phyloP scores from a whole-genome alignment of 2,113 vertebrate species.

The Myanophis thanlyinensis region DNA sequence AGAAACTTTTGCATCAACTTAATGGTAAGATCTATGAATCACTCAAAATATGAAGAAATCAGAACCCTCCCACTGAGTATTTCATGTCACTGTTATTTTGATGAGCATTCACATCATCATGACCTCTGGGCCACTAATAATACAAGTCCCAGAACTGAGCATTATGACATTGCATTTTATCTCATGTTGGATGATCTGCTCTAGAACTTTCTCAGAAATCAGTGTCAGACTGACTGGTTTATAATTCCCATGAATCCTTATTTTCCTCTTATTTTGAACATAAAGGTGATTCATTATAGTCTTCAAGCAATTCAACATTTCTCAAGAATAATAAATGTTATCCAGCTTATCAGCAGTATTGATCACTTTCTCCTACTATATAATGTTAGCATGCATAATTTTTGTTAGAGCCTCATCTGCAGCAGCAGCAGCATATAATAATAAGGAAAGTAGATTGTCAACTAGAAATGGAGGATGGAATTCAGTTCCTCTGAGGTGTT shows the following conservation, averaged over 20 bases:
- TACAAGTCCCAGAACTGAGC: neutral
- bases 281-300: neutral
- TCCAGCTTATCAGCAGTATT: neutral
- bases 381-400: neutral
- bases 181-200: neutral
- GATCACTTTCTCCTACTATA: neutral
- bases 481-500: neutral
- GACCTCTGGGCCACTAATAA: neutral
- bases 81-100: neutral
- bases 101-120: neutral
- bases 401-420: neutral
- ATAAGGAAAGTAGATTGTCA: neutral
- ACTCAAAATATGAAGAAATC: neutral
- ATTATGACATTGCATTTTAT: neutral
- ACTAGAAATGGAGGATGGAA: neutral
- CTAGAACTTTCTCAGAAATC: neutral
- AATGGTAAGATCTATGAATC: neutral
- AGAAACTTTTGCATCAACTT: neutral
- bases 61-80: neutral
- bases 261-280: neutral
- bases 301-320: neutral
- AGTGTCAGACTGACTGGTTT: neutral
- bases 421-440: neutral
- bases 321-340: neutral
- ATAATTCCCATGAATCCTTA: neutral